Evolutionary conservation across 2,113 vertebrate species (phyloP), one percentile per base, ranked within the genome.

Genomic region (Corynorhinus townsendii): DNA sequence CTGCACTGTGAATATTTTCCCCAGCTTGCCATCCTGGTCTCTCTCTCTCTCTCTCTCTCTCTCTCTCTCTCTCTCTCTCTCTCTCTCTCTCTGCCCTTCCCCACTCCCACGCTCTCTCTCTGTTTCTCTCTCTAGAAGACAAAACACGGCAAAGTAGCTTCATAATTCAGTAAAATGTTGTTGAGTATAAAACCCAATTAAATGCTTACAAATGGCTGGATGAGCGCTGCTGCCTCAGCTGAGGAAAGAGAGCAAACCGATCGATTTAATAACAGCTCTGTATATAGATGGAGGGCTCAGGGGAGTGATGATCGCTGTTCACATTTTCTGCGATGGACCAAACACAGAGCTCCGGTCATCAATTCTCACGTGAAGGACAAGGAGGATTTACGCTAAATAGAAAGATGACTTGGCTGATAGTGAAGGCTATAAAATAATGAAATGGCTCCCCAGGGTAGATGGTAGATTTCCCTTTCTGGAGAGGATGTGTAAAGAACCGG

Each of bases 311-410:
- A 85, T 90, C 3, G 64, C 72, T 85, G 19, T 16, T 90, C n/a
- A 4, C 62, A 75, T 75, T 83, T 52, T 64, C 69, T 68, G 40
- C 80, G 49, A n/a, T 40, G 11, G 54, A 83, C 88, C 82, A 79
- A 90, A 52, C 9, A 90, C 62, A 80, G 88, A 64, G 30, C 59
- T 47, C 8, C 5, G 43, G 33, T n/a, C 69, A 94, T 95, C 85
- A 96, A 93, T 92, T 86, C 73, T 88, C 68, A 69, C 72, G 40
- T 14, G 89, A 93, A 97, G 90, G 97, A 84, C 19, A 22, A 66
- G 68, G 85, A 96, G 82, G 92, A 66, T 96, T 96, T 82, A 52
- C 88, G 85, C 89, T 95, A 95, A 97, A 75, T 9, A 95, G 90
- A 95, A 96, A 92, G 94, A 96, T 97, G 96, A 52, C 92, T 92